Conservation (phyloP, 2,797 vertebrate genomes). For the Helarctos malayanus region DNA sequence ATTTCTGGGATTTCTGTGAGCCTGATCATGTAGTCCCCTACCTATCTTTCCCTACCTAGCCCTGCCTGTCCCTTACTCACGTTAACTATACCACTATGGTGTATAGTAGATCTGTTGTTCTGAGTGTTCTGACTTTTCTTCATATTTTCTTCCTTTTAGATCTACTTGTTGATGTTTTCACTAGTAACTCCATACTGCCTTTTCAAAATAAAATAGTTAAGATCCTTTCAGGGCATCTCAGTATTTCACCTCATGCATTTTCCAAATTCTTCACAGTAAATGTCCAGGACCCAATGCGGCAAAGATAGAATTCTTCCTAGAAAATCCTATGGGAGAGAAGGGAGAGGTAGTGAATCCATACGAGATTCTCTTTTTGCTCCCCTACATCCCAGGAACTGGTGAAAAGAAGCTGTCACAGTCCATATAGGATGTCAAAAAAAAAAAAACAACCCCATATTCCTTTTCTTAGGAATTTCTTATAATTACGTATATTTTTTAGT, state of each 20-base stretch:
- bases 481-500: neutral
- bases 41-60: neutral
- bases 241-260: neutral
- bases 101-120: neutral
- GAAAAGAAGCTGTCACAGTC: neutral
- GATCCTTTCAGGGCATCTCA: neutral
- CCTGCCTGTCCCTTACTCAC: neutral
- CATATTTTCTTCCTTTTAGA: neutral
- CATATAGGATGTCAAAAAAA: neutral
- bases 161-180: neutral
- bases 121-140: neutral
- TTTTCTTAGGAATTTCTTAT: neutral
- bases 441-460: neutral
- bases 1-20: neutral
- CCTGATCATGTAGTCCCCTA: neutral
- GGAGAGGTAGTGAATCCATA: neutral
- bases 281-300: neutral
- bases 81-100: neutral
- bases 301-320: neutral
- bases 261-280: neutral
- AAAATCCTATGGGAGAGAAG: neutral
- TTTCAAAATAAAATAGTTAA: neutral
- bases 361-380: slow-evolving; percentile 7
- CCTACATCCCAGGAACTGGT: neutral
- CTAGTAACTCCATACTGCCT: neutral